Conservation (phyloP, 2,888 invertebrate species). For the Empis stercorea region DNA sequence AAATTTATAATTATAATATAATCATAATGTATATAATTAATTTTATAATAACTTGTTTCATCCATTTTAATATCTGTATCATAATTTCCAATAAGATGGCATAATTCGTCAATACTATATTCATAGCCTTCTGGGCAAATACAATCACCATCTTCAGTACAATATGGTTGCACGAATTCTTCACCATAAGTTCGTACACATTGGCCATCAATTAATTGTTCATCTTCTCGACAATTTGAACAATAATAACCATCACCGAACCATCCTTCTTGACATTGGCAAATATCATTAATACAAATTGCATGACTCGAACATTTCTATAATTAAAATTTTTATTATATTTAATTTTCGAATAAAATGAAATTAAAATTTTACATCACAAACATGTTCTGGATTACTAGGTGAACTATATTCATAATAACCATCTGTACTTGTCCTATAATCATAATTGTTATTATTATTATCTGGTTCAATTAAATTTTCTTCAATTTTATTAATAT, state of each 20-base stretch:
- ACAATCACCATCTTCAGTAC: slow-evolving; percentile 34
- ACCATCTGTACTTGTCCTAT: not conserved
- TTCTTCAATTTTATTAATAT: no score
- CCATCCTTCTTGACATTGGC: slow-evolving; percentile 54
- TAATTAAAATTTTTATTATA: not conserved
- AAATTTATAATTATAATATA: not conserved
- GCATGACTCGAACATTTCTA: slow-evolving; percentile 49
- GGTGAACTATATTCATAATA: not conserved
- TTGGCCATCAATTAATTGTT: slow-evolving; percentile 27
- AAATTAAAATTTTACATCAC: not conserved
- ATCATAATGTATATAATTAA: not conserved
- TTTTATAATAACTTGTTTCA: slow-evolving; percentile 14
- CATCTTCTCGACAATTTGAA: slow-evolving; percentile 25
- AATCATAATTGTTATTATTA: slow-evolving; percentile 11
- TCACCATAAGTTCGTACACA: slow-evolving; percentile 23
- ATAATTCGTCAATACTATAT: slow-evolving; percentile 34
- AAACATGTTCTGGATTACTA: not conserved
- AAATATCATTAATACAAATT: slow-evolving; percentile 63
- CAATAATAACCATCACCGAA: slow-evolving; percentile 52
- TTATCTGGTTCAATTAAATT: slow-evolving; percentile 16
- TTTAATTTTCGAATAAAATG: not conserved
- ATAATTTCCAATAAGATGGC: slow-evolving; percentile 18
- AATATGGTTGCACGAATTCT: slow-evolving; percentile 23
- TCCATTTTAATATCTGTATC: slow-evolving; percentile 18
- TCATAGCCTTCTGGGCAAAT: slow-evolving; percentile 40